phyloP scores from a whole-genome alignment of 2,797 vertebrate species.

The Channallabes apus region DNA sequence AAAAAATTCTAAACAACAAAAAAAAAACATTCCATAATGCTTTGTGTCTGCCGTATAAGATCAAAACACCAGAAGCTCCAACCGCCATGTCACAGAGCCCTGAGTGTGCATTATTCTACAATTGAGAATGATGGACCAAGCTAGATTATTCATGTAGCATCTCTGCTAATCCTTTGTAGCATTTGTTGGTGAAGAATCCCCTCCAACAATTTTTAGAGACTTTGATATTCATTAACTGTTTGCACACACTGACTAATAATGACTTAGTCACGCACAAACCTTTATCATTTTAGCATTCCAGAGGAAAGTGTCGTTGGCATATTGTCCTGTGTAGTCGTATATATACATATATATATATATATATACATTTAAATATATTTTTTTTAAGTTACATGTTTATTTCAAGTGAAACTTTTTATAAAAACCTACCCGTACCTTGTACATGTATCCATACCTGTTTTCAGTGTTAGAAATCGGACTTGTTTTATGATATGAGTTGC shows the following conservation, averaged over 20 bases:
- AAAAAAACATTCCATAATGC: slow-evolving; percentile 55
- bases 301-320: slow-evolving; percentile 29
- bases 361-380: not conserved
- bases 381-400: not conserved
- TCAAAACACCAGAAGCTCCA: slow-evolving; percentile 46
- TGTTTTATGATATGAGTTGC: slow-evolving; percentile 45
- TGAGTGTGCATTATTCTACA: slow-evolving; percentile 50
- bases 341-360: too few species aligned
- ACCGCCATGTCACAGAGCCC: slow-evolving; percentile 59
- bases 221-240: slow-evolving; percentile 63
- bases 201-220: slow-evolving; percentile 60
- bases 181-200: slow-evolving; percentile 76
- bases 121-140: slow-evolving; percentile 67
- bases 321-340: slow-evolving; percentile 39
- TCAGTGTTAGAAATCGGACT: slow-evolving; percentile 21
- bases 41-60: slow-evolving; percentile 44
- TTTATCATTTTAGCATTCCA: slow-evolving; percentile 45
- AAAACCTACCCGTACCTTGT: slow-evolving; percentile 9
- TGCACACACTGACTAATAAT: slow-evolving; percentile 67
- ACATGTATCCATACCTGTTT: not conserved
- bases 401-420: slow-evolving; percentile 5
- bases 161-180: slow-evolving; percentile 82
- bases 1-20: slow-evolving; percentile 22
- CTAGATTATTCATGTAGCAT: slow-evolving; percentile 79
- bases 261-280: slow-evolving; percentile 63